These are phyloP conservation scores for Eulithis prunata DNA, from an alignment of 2,888 invertebrate species.

Conservation along the genomic window DNA sequence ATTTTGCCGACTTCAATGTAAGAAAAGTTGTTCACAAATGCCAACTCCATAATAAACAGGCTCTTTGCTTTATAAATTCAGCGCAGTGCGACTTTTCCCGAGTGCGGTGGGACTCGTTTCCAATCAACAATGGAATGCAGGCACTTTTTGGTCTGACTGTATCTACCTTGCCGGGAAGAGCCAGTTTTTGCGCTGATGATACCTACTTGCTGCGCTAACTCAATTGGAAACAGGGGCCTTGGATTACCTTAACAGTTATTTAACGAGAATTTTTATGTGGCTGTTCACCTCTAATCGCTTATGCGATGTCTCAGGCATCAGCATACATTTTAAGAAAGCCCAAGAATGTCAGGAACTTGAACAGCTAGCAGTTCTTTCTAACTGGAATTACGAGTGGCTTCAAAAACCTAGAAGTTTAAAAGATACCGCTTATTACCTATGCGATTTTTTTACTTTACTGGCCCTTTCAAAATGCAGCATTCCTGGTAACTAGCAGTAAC, in stretches of 20 bases:
- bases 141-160: conserved; percentile 73
- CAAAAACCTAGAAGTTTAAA: too few species aligned
- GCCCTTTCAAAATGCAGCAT: too few species aligned
- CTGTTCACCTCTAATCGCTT: conserved; percentile 33
- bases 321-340: conserved; percentile 1
- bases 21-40: conserved; percentile 38
- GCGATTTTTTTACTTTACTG: too few species aligned
- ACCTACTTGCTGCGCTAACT: conserved; percentile 51
- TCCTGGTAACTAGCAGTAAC: too few species aligned
- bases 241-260: conserved; percentile 60
- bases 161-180: conserved; percentile 56
- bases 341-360: neutral
- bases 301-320: conserved; percentile 6
- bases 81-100: conserved; percentile 71
- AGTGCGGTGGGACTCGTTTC: conserved; percentile 72
- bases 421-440: too few species aligned
- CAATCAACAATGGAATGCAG: conserved; percentile 81
- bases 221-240: conserved; percentile 61
- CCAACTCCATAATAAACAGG: conserved; percentile 55
- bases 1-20: neutral
- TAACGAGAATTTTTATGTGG: conserved; percentile 42
- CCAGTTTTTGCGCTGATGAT: conserved; percentile 64
- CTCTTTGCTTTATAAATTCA: conserved; percentile 51
- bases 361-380: neutral
- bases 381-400: too few species aligned